Evolutionary conservation across 1,140 invertebrate species (phyloP), one percentile per base, ranked within the genome.

Genomic region (Philotrypesis tridentata): DNA sequence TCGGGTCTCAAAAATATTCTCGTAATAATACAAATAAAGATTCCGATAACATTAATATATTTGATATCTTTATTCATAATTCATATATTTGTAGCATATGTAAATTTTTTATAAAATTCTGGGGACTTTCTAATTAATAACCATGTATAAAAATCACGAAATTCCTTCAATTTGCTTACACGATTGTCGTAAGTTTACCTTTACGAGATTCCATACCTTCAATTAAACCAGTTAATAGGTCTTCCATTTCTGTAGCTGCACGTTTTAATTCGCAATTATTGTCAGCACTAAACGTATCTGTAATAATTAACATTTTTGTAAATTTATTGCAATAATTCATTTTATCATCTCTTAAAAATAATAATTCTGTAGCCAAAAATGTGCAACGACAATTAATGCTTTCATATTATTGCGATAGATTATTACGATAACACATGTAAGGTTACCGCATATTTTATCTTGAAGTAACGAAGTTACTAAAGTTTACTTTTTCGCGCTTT

Each of bases 161-260:
- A 11, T 55, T 71, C 23, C 25, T 63, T 40, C 31, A 14, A 70
- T 61, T 70, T 78, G 72, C 25, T 87, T 68, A 90, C 17, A 91
- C 90, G n/a, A 89, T 87, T 31, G 90, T 91, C 27, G 89, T 88
- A 29, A 91, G 85, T 86, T 90, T 91, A 81, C 85, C 88, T 83
- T 90, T 91, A n/a, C 89, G 89, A 68, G 90, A 90, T 84, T 91
- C 90, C 89, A 91, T 91, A 48, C 89, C 90, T 85, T 91, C 89
- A 37, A 91, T 90, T 17, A 91, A 80, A 43, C 88, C 90, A 60
- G 90, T 90, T 67, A 91, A 86, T 83, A 91, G 83, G 86, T 90
- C 89, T 82, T 90, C 89, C 89, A 90, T 90, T 86, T 90, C 89
- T 9, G 89, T 89, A 21, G 89, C 89, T 65, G 89, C 89, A 48